Percentiles rank a stretch among this genome's conserved stretches.
Evolutionary conservation across 2,888 invertebrate species (phyloP).

Genomic region (Meloe dianella): DNA sequence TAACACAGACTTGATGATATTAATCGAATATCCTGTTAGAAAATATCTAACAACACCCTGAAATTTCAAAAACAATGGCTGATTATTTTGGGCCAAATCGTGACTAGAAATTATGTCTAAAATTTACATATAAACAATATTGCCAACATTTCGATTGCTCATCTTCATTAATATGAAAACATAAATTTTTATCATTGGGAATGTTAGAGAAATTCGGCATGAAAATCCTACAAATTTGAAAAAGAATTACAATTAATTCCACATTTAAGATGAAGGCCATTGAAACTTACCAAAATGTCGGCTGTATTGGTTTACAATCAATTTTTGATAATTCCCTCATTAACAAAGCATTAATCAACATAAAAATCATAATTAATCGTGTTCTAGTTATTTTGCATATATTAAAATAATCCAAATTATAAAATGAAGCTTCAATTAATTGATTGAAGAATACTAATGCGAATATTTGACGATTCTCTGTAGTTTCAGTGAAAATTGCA

Average conservation of each 20-base stretch:
- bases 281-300: conserved; percentile 41
- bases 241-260: too few species aligned
- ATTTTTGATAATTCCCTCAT: conserved; percentile 42
- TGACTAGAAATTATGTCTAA: neutral
- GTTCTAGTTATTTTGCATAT: conserved; percentile 34
- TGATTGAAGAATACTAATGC: conserved; percentile 47
- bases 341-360: conserved; percentile 40
- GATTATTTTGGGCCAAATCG: neutral
- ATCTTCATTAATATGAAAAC: neutral
- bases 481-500: conserved; percentile 44
- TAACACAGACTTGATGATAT: conserved; percentile 40
- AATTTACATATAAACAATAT: neutral
- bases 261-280: conserved; percentile 7
- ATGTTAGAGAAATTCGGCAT: conserved; percentile 27
- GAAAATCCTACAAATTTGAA: conserved; percentile 42
- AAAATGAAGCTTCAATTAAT: conserved; percentile 41
- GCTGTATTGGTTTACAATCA: conserved; percentile 23
- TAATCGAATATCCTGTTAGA: conserved; percentile 43
- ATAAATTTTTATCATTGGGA: conserved; percentile 15
- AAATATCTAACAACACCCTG: conserved; percentile 46
- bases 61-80: conserved; percentile 26
- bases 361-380: conserved; percentile 42
- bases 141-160: conserved; percentile 19
- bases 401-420: conserved; percentile 32
- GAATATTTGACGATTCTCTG: conserved; percentile 44